Evolutionary conservation across 2,888 invertebrate species (phyloP), one percentile per base, ranked within the genome.

Genomic region (Abscondita cerata): DNA sequence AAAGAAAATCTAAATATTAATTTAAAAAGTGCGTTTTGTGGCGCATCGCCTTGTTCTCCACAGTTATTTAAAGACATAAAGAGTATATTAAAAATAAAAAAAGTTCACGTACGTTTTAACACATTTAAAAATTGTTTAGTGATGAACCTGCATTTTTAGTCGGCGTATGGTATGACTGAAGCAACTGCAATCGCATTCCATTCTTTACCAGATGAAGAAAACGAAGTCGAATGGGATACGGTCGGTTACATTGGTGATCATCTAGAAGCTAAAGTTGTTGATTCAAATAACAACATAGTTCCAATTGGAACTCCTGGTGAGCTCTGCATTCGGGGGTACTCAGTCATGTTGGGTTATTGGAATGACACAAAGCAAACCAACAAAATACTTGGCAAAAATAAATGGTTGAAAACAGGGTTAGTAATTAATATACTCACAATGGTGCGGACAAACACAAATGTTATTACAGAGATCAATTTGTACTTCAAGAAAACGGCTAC

Each of bases 321-420:
- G 79, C 81, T 95, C 47, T 86, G 87, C 74, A 81, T 88, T 0
- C 83, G 93, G 20, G 93, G 93, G 0, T 94, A 93, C 78, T 80
- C 78, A 60, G 87, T 81, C 11, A 95, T 95, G 92, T 80, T 89
- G 47, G 85, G 88, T 19, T 96, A 96, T 79, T 95, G 91, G 89
- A 84, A 85, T 11, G 93, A 95, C 64, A 85, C 87, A 1, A 86
- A 86, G 61, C 91, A 89, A 77, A 95, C 95, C 0, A 83, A 77
- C 18, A 85, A 90, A 69, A 84, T 85, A 0, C 80, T 93, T 1
- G 84, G 85, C 2, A 73, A 82, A 12, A 89, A 90, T 62, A 83
- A 89, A 19, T 96, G 96, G 95, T 82, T 94, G 16, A 86, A 84
- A 72, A 92, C 94, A n/a, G 94, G 95, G 87, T 91, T 81, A 72